These are phyloP conservation scores for Anas platyrhynchos DNA, from an alignment of 2,113 vertebrate genomes.

Conservation along the genomic window DNA sequence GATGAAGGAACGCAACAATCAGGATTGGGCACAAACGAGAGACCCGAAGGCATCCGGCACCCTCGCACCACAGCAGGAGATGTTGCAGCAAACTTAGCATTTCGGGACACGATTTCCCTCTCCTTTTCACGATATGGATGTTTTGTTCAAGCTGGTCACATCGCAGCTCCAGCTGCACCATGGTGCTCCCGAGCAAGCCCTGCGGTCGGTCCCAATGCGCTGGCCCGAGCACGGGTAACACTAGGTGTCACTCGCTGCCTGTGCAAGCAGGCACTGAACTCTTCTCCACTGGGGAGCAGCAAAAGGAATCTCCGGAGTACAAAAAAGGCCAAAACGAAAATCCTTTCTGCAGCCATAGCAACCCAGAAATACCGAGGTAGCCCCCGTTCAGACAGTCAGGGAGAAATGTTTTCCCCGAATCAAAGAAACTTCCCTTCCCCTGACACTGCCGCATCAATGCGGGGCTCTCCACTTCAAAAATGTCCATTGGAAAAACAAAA, in stretches of 20 bases:
- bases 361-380: conserved; percentile 12
- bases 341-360: conserved; percentile 35
- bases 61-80: neutral
- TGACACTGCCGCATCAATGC: neutral
- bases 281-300: neutral
- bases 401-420: neutral
- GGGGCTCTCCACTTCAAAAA: neutral
- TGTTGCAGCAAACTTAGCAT: neutral
- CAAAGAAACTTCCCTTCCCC: neutral
- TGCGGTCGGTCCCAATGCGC: neutral
- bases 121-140: fast-evolving
- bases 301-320: neutral
- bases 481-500: conserved; percentile 36
- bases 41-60: neutral
- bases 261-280: neutral
- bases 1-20: neutral
- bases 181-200: neutral
- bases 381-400: neutral
- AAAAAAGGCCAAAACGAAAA: conserved; percentile 30
- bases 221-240: neutral
- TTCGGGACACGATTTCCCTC: neutral
- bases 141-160: neutral
- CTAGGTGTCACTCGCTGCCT: conserved; percentile 70
- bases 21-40: neutral
- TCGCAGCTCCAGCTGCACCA: neutral